A percentile compares a stretch with the other conserved stretches of the same genome.
These are phyloP conservation scores for Charanyca ferruginea DNA, from an alignment of 2,888 invertebrate genomes.

Conservation along the genomic window DNA sequence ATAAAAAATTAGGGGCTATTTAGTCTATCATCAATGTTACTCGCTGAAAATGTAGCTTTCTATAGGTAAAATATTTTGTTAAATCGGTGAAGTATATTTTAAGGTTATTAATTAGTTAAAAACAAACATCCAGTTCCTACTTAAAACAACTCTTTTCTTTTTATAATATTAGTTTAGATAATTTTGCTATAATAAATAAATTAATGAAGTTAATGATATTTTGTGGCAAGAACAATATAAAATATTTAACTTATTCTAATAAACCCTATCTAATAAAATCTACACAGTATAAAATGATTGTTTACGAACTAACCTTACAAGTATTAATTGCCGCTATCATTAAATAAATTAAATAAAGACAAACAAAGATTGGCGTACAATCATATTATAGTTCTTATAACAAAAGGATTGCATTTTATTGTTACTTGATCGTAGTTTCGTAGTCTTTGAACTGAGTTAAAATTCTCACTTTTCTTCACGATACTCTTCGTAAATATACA, in stretches of 20 bases:
- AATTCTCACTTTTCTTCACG: not conserved
- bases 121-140: too few species aligned
- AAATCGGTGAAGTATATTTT: too few species aligned
- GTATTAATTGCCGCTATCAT: not conserved
- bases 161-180: too few species aligned
- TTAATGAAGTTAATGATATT: constrained; percentile 2
- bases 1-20: too few species aligned
- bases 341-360: constrained; percentile 9
- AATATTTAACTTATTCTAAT: constrained; percentile 11
- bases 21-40: too few species aligned
- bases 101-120: too few species aligned
- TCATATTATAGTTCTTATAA: not conserved
- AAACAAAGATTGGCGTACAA: not conserved
- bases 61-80: too few species aligned
- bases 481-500: constrained; percentile 3
- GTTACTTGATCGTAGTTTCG: not conserved
- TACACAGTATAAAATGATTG: not conserved
- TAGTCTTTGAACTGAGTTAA: constrained; percentile 6
- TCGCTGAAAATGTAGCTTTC: too few species aligned
- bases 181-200: not conserved
- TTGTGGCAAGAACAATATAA: constrained; percentile 51
- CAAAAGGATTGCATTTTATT: not conserved
- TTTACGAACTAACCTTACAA: not conserved
- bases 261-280: too few species aligned
- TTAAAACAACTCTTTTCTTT: too few species aligned